These are phyloP conservation scores for Anarhynchus alexandrinus DNA, from an alignment of 2,113 vertebrate genomes.

Conservation along the genomic window DNA sequence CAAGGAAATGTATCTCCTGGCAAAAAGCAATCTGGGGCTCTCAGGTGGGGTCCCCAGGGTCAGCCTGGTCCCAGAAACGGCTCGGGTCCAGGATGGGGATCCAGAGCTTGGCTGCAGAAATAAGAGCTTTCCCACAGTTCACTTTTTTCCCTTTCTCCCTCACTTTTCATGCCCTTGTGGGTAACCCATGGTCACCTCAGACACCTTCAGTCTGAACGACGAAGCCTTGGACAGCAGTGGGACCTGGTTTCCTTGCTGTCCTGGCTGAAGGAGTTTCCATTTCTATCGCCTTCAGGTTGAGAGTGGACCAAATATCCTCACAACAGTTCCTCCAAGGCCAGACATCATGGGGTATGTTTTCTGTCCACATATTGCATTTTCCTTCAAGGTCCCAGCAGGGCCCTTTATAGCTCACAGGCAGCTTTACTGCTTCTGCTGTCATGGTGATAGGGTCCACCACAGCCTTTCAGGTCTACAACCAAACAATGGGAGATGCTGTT, in stretches of 20 bases:
- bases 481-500: background rate
- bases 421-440: background rate
- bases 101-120: background rate
- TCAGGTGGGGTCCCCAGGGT: background rate
- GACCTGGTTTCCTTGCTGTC: background rate
- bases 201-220: background rate
- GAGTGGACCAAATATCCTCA: background rate
- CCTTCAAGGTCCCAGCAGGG: background rate
- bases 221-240: background rate
- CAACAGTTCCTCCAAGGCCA: background rate
- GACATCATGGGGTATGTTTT: fast-evolving
- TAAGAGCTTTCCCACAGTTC: background rate
- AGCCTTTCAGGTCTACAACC: background rate
- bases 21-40: background rate
- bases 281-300: background rate
- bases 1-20: background rate
- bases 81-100: background rate
- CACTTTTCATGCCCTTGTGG: background rate
- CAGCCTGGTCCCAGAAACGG: background rate
- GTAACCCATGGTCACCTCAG: background rate
- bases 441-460: fast-evolving
- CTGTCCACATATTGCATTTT: background rate
- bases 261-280: background rate
- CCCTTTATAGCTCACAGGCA: background rate
- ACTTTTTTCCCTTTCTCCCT: background rate